Evolutionary conservation across 2,888 invertebrate genomes (phyloP).

Genomic region (Anticlea derivata): DNA sequence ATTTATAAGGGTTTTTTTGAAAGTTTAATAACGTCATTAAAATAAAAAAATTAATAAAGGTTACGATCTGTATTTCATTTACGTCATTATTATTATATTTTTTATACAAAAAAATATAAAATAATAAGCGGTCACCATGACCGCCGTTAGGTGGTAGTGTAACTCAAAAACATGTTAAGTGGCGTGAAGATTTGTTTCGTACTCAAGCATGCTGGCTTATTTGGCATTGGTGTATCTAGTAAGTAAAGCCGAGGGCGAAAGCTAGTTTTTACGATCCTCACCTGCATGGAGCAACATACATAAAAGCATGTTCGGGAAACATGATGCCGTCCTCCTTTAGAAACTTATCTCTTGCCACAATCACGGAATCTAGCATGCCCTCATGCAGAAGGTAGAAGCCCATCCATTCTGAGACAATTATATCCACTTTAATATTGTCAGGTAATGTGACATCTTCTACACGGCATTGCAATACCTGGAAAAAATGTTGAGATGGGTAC

Average conservation of each 20-base stretch:
- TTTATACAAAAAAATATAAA: conserved; percentile 1
- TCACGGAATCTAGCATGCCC: conserved; percentile 96
- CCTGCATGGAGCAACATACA: conserved; percentile 86
- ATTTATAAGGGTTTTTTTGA: conserved; percentile 11
- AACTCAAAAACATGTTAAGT: conserved; percentile 24
- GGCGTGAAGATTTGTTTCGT: no score
- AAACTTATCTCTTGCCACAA: conserved; percentile 91
- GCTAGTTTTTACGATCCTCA: conserved; percentile 77
- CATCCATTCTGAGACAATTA: conserved; percentile 99
- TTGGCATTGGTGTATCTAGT: no score
- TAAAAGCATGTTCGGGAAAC: conserved; percentile 88
- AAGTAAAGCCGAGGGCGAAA: no score
- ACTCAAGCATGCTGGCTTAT: no score
- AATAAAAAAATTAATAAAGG: conserved; percentile 12
- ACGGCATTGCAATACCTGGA: conserved; percentile 87
- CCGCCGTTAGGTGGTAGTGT: no score
- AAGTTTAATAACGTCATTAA: conserved; percentile 11
- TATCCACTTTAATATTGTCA: conserved; percentile 88
- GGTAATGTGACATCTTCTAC: conserved; percentile 91
- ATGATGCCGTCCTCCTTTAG: conserved; percentile 88
- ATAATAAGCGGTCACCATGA: no score
- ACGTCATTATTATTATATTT: conserved; percentile 7
- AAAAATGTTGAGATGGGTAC: conserved; percentile 6
- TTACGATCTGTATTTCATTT: conserved; percentile 12
- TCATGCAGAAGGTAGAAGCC: conserved; percentile 97